A percentile compares a stretch with the other conserved stretches of the same genome.
Evolutionary conservation across 2,797 vertebrate genomes (phyloP).

Genomic region (Geotrypetes seraphini): DNA sequence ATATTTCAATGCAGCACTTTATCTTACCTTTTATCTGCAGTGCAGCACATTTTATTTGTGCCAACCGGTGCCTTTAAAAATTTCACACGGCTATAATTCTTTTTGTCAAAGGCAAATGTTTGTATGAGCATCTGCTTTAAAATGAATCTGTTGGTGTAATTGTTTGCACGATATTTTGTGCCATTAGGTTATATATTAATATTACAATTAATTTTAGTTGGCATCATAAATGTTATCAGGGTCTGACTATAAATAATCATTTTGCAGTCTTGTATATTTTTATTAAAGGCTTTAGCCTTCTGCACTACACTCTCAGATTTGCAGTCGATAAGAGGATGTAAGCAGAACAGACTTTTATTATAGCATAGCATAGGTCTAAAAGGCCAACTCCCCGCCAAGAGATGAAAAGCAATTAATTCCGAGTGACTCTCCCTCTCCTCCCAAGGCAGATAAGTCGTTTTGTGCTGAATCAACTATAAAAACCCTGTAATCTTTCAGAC

Average conservation of each 20-base stretch:
- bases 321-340: constrained; percentile 35
- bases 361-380: constrained; percentile 11
- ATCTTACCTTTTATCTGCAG: too few relatives aligned
- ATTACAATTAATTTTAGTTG: background rate
- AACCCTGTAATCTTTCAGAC: constrained; percentile 13
- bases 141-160: too few relatives aligned
- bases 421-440: constrained; percentile 22
- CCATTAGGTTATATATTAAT: background rate
- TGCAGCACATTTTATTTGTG: too few relatives aligned
- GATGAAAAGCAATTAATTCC: constrained; percentile 49
- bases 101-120: too few relatives aligned
- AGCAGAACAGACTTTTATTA: constrained; percentile 41
- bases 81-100: too few relatives aligned
- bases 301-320: constrained; percentile 15
- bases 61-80: too few relatives aligned
- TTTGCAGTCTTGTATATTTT: background rate
- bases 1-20: too few relatives aligned
- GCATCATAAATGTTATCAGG: constrained; percentile 5
- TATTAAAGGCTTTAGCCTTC: constrained; percentile 10
- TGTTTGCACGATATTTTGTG: rapidly evolving
- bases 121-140: too few relatives aligned
- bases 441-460: constrained; percentile 14
- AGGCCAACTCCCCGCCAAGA: constrained; percentile 15
- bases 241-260: background rate
- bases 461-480: constrained; percentile 13